phyloP scores from a whole-genome alignment of 2,797 vertebrate species.

The Bucorvus abyssinicus region DNA sequence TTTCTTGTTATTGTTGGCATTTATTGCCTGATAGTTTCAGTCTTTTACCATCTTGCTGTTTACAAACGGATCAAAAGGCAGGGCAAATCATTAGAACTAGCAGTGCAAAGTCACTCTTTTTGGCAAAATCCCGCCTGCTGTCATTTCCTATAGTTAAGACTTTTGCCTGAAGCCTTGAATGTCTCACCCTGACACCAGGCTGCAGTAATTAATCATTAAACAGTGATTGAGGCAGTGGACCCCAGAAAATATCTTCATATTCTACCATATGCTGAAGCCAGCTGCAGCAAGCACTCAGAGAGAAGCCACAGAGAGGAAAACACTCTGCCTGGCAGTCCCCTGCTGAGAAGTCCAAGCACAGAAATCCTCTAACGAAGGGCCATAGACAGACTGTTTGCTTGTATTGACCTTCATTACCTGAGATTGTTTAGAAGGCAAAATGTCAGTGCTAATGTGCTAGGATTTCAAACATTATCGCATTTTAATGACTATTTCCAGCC shows the following conservation, averaged over 20 bases:
- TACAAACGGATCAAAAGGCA: conserved; percentile 64
- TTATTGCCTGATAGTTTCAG: conserved; percentile 37
- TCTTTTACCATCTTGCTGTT: conserved; percentile 54
- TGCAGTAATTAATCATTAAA: conserved; percentile 81
- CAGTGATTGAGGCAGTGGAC: conserved; percentile 73
- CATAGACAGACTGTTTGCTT: conserved; percentile 67
- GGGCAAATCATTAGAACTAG: conserved; percentile 61
- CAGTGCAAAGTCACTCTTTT: conserved; percentile 55
- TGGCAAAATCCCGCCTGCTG: conserved; percentile 70
- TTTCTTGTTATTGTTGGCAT: conserved; percentile 51
- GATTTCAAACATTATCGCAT: conserved; percentile 74
- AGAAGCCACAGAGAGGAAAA: conserved; percentile 60
- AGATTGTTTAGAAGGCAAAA: conserved; percentile 76
- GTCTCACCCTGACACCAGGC: conserved; percentile 75
- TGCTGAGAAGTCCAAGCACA: conserved; percentile 71
- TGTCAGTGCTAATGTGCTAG: conserved; percentile 74
- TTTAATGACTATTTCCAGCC: conserved; percentile 69
- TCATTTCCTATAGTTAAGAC: conserved; percentile 75
- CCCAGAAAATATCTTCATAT: conserved; percentile 74
- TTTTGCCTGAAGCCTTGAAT: conserved; percentile 72
- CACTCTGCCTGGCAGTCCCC: conserved; percentile 64
- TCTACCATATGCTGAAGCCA: conserved; percentile 79
- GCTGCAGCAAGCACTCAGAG: conserved; percentile 73
- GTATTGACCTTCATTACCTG: conserved; percentile 79
- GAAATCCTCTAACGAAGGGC: conserved; percentile 65